Evolutionary conservation across 92 coral and sea anemone species (phyloP), one percentile per base, ranked within the genome.

Genomic region (Phenganax stokvisi): DNA sequence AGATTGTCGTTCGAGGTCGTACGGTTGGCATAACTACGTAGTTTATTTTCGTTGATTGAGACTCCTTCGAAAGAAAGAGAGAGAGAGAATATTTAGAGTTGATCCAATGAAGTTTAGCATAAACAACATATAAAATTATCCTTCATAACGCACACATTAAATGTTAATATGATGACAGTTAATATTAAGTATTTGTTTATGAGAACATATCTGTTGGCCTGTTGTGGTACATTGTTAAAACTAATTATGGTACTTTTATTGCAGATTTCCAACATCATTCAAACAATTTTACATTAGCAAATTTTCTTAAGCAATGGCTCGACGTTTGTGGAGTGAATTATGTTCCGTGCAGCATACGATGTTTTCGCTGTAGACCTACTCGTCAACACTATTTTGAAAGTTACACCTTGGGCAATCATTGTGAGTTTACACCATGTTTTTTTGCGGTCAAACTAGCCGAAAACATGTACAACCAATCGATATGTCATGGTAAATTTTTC

Each of bases 1-100:
- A 79, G 27, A 63, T 28, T 51, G 83, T 79, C 17, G 83, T 79
- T 79, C 83, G 47, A 20, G 83, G 83, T 79, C 83, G 54, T 16
- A 79, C 83, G 51, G 83, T 79, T 10, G 83, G 83, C 83, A 79
- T 79, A 63, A 63, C 53, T 15, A 10, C 13, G 29, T 16, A 75
- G 53, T 25, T 1, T 58, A 10, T 16, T 73, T 68, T 68, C 53
- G 13, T 30, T 68, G 12, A 11, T 27, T 16, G 73, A 8, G 13
- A 68, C 37, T 10, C 7, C 73, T 68, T 6, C n/a, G 47, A 68
- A 68, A 37, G 54, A 37, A 0, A 9, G 47, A 12, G 27, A 61
- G 25, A 61, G 1, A 15, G 6, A 15, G 6, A 3, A 12, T 12
- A 6, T 15, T 6, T 7, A 61, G 15, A 17, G n/a, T 17, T 61